phyloP scores from a whole-genome alignment of 2,797 vertebrate genomes.

The Anguilla marmorata region DNA sequence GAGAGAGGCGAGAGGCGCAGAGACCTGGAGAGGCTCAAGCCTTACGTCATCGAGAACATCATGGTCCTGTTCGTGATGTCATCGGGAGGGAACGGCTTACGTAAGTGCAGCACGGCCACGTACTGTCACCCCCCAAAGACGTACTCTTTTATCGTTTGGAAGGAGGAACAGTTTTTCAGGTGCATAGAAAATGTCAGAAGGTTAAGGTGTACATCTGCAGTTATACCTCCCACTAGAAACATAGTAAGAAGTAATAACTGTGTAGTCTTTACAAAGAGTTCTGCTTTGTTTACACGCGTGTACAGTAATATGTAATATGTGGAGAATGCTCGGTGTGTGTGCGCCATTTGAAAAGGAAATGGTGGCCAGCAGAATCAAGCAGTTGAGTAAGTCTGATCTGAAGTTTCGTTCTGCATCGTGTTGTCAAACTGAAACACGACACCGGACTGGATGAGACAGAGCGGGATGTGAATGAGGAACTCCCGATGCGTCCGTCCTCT shows the following conservation, averaged over 20 bases:
- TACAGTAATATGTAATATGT: not conserved
- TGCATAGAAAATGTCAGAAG: not conserved
- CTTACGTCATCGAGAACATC: slow-evolving; percentile 92
- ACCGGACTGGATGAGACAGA: not conserved
- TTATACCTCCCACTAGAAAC: not conserved
- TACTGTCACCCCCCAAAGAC: not conserved
- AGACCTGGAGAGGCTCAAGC: slow-evolving; percentile 90
- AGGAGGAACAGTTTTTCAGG: not conserved
- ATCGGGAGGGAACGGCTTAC: slow-evolving; percentile 65
- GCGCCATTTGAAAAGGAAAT: not conserved
- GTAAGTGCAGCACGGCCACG: slow-evolving; percentile 56
- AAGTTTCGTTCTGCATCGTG: not conserved
- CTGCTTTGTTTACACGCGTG: not conserved
- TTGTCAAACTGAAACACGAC: not conserved
- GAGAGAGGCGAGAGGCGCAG: slow-evolving; percentile 79
- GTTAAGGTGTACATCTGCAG: not conserved
- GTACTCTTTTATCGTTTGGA: not conserved
- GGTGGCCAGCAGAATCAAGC: not conserved
- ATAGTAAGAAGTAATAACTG: too few species aligned
- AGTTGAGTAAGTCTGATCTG: not conserved
- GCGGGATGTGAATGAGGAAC: not conserved
- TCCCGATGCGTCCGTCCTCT: not conserved
- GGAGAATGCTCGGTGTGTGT: not conserved
- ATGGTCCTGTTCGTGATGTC: slow-evolving; percentile 84
- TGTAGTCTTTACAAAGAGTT: not conserved